Evolutionary conservation across 2,113 vertebrate species (phyloP).

Genomic region (Vireo altiloquus): DNA sequence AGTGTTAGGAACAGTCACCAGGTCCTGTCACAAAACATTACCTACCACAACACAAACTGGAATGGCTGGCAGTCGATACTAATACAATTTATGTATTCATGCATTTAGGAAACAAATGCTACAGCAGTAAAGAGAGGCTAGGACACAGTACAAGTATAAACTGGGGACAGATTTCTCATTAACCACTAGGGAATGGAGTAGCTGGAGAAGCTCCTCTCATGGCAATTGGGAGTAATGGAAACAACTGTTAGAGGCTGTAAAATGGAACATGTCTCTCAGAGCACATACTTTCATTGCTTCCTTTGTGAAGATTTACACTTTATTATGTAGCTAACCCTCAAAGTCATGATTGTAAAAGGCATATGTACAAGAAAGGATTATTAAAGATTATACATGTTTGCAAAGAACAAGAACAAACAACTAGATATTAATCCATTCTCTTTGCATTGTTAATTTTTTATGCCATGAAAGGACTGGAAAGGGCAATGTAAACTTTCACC

Average conservation of each 20-base stretch:
- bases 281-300: background rate
- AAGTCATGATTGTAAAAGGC: conserved; percentile 46
- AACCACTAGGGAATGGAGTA: conserved; percentile 50
- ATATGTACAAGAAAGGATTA: conserved; percentile 34
- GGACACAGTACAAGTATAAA: conserved; percentile 9
- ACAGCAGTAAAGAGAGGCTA: conserved; percentile 13
- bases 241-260: conserved; percentile 57
- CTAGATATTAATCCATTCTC: conserved; percentile 43
- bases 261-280: conserved; percentile 39
- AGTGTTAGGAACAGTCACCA: background rate
- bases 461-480: conserved; percentile 18
- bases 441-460: conserved; percentile 53
- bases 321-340: conserved; percentile 22
- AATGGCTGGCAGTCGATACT: background rate
- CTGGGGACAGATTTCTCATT: conserved; percentile 51
- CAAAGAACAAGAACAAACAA: conserved; percentile 57
- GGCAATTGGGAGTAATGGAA: conserved; percentile 57
- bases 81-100: background rate
- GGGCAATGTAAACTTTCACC: conserved; percentile 44
- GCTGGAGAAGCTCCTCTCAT: conserved; percentile 34
- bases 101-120: conserved; percentile 10
- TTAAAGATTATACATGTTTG: conserved; percentile 58
- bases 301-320: conserved; percentile 37
- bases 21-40: background rate
- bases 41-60: background rate